A percentile compares a stretch with the other conserved stretches of the same genome.
Conservation (phyloP, 2,888 invertebrate genomes). For the Entomobrya multifasciata region DNA sequence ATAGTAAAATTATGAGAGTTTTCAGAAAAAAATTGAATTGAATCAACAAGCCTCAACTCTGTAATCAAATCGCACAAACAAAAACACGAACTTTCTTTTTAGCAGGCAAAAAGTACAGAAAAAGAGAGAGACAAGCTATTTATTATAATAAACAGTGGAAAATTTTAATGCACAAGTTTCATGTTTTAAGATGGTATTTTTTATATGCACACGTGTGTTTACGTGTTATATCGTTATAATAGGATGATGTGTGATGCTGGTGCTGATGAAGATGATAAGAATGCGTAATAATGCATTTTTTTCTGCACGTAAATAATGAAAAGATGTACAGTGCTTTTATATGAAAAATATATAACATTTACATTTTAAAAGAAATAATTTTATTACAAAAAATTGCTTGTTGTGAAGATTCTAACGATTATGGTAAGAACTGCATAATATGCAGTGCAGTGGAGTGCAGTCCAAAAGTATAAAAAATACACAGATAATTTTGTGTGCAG, state of each 20-base stretch:
- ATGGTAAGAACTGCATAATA: neutral
- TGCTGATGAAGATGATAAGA: too few relatives aligned
- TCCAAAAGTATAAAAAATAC: neutral
- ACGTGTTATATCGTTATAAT: too few relatives aligned
- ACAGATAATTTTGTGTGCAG: neutral
- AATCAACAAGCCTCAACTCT: neutral
- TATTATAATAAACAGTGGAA: constrained; percentile 9
- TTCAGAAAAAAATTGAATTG: neutral
- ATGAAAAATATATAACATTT: too few relatives aligned
- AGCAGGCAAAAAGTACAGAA: neutral
- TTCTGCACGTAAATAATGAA: too few relatives aligned
- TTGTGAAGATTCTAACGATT: neutral
- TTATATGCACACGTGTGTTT: constrained; percentile 7
- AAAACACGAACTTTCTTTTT: constrained; percentile 41
- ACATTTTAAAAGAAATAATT: too few relatives aligned
- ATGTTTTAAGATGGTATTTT: neutral
- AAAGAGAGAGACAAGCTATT: constrained; percentile 6
- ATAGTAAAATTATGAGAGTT: too few relatives aligned
- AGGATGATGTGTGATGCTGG: too few relatives aligned
- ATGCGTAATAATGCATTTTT: too few relatives aligned
- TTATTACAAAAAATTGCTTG: neutral
- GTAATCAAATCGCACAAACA: constrained; percentile 9
- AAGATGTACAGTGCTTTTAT: too few relatives aligned
- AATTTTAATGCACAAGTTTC: constrained; percentile 13
- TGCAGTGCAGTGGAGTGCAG: neutral